Evolutionary conservation across 2,888 invertebrate species (phyloP), one percentile per base, ranked within the genome.

Genomic region (Lacanobia wlatinum): DNA sequence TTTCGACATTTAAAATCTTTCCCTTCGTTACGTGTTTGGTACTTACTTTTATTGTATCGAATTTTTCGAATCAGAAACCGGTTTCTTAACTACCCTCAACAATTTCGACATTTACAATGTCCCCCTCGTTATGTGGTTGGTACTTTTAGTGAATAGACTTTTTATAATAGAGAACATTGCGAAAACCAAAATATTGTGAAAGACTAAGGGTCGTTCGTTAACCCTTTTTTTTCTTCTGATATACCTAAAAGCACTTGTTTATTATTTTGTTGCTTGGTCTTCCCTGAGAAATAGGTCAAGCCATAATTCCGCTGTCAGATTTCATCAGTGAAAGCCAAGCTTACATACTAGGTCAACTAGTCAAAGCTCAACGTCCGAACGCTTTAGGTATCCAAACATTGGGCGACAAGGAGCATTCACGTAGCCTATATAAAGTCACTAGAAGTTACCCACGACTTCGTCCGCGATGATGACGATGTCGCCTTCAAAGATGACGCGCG

Each of bases 341-440:
- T 64, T 14, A 28, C n/a, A 53, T 1, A 12, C 23, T 46, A 46
- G 12, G 14, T 72, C 34, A 43, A 23, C 9, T 72, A 23, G 21
- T 40, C 38, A 28, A 28, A 16, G 18, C n/a, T 62, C 9, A 38
- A 43, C 8, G 12, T 21, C 21, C 14, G 38, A 21, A 43, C 46
- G n/a, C 6, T 46, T 43, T n/a, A 63, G 18, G 12, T 43, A 56
- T 34, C 18, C 40, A 12, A 64, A 23, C 28, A 52, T 50, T 40
- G n/a, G 6, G 21, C 12, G 18, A 34, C 40, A 63, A 56, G 21
- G 14, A 21, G 28, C 63, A 28, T 56, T 50, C 64, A 48, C 18
- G 64, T 73, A 50, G 50, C 74, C 50, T 64, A 56, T 40, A 1
- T 34, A 21, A 55, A 21, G 12, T 21, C 28, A 21, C 43, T 43